Base-by-base conservation (phyloP, 2,113 vertebrate genomes). In the Tyto alba region DNA sequence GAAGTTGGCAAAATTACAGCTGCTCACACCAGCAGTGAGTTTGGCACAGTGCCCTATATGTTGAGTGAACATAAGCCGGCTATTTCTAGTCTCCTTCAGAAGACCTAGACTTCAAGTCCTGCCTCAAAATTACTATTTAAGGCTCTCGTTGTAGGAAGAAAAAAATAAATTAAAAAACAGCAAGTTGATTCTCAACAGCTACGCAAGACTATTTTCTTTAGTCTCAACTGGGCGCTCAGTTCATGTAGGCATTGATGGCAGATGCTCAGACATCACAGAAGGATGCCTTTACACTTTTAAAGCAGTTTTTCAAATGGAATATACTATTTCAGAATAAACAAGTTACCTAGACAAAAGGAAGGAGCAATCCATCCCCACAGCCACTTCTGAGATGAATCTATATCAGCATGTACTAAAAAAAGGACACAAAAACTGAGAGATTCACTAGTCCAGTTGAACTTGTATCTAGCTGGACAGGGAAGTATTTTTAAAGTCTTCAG, bases 1-100 rank as follows among this genome's bases (percentile, higher is more conserved):
- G 83, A 93, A 93, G 92, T 86, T 94, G 94, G 88, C 84, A 76
- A 92, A 85, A 71, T 89, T 93, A 72, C 90, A 96, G 90, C 86
- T 92, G 90, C 95, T 97, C 89, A 95, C 94, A 93, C 90, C 91
- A 95, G 88, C 94, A 90, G 84, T 95, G 95, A 91, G 79, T 85
- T 73, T 97, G 94, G 95, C 94, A 94, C 72, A 7, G 77, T 0
- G 81, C 86, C 90, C 66, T 75, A 1, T 43, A 11, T 9, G 36
- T 85, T 47, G 80, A 89, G 69, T 10, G 10, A 87, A 84, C 32
- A 41, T 23, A 87, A 95, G 21, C 73, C 6, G 3, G 84, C 66
- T 90, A 85, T 92, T 94, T 89, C 84, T 91, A 73, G 69, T 85
- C 94, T 91, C 90, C 71, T 91, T 92, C 90, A 74, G 90, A 90